phyloP scores from a whole-genome alignment of 64 coral and sea anemone genomes.

The Stylophora pistillata region DNA sequence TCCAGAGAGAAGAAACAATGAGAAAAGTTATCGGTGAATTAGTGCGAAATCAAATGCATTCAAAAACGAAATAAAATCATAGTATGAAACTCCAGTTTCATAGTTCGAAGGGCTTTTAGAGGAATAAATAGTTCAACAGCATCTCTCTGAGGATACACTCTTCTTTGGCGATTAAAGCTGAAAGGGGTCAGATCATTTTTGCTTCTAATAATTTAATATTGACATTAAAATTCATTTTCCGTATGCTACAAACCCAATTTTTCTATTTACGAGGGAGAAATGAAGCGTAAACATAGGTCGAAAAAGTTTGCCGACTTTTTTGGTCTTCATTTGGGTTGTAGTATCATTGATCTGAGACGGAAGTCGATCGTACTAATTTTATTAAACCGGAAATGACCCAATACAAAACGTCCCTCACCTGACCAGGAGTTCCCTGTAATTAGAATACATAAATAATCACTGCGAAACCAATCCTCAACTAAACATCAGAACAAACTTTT shows the following conservation, averaged over 20 bases:
- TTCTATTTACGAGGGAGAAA: not conserved
- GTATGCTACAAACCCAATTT: too few relatives aligned
- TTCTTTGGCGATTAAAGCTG: too few relatives aligned
- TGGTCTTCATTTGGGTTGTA: not conserved
- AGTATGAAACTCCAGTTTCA: too few relatives aligned
- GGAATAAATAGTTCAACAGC: not conserved
- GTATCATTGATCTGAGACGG: not conserved
- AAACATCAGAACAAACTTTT: not conserved
- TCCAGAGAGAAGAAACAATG: too few relatives aligned
- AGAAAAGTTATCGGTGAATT: too few relatives aligned
- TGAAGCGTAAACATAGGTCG: not conserved
- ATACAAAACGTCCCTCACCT: not conserved
- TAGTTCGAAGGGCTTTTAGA: too few relatives aligned
- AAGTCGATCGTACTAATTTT: not conserved
- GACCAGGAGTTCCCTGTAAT: not conserved
- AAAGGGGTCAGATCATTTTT: too few relatives aligned
- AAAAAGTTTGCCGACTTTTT: not conserved
- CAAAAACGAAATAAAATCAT: too few relatives aligned
- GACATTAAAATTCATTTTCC: too few relatives aligned
- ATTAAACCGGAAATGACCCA: constrained; percentile 10
- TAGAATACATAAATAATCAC: not conserved
- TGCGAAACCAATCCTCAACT: not conserved
- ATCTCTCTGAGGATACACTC: too few relatives aligned
- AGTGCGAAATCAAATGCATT: too few relatives aligned
- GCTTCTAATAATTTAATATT: too few relatives aligned